phyloP scores from a whole-genome alignment of 2,113 vertebrate species.

The Empidonax traillii region DNA sequence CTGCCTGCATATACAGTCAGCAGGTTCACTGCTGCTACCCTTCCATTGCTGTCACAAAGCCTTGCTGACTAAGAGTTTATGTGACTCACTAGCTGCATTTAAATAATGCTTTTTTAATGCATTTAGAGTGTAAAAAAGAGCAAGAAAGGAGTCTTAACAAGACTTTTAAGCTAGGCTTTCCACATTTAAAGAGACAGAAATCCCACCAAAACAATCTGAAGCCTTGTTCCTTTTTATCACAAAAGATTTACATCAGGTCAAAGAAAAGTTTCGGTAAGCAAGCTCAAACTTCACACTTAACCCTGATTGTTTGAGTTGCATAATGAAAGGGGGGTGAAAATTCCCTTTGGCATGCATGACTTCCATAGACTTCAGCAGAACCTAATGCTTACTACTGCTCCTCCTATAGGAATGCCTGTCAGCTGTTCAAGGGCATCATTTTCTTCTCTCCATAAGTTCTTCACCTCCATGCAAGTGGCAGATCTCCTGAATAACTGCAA shows the following conservation, averaged over 20 bases:
- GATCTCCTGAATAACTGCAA: constrained; percentile 11
- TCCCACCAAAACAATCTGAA: background rate
- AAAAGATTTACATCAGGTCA: background rate
- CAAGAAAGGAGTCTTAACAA: background rate
- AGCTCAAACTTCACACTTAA: background rate
- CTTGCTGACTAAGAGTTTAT: background rate
- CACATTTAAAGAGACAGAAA: background rate
- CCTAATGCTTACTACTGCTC: background rate
- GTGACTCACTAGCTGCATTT: background rate
- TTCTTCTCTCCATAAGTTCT: background rate
- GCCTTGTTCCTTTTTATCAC: background rate
- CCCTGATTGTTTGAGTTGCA: background rate
- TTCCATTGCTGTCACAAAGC: background rate
- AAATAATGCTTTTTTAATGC: background rate
- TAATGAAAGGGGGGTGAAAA: background rate
- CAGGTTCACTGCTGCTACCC: background rate
- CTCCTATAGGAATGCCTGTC: background rate
- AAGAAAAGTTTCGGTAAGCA: background rate
- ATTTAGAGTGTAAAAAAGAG: background rate
- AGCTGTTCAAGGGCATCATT: background rate
- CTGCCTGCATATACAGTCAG: background rate
- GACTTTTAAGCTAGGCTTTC: background rate
- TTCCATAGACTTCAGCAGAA: background rate
- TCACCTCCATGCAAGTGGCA: background rate
- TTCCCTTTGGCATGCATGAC: background rate